Evolutionary conservation across 2,113 vertebrate genomes (phyloP).

Genomic region (Holacanthus passer): DNA sequence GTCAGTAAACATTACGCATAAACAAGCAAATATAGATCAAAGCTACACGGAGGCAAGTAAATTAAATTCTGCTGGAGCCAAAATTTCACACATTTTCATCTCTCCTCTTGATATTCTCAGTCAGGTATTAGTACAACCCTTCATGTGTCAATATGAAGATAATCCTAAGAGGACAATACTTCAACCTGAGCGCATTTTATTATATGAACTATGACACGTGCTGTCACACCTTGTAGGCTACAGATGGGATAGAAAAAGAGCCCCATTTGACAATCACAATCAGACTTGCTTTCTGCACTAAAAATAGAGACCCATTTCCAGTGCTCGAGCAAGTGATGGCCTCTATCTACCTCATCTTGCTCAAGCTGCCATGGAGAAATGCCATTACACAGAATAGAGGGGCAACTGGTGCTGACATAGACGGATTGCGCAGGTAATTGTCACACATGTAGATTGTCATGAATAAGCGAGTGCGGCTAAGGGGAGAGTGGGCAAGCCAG

Average conservation of each 20-base stretch:
- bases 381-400: conserved; percentile 70
- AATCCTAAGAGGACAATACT: conserved; percentile 48
- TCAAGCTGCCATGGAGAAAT: conserved; percentile 70
- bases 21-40: conserved; percentile 47
- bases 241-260: conserved; percentile 49
- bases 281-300: conserved; percentile 58
- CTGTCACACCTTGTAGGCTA: conserved; percentile 52
- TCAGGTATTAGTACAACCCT: conserved; percentile 34
- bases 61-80: conserved; percentile 46
- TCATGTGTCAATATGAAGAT: conserved; percentile 42
- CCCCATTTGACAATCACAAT: conserved; percentile 63
- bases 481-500: conserved; percentile 67
- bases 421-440: conserved; percentile 81
- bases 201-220: conserved; percentile 47
- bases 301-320: conserved; percentile 73
- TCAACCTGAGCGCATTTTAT: conserved; percentile 36
- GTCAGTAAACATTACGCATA: conserved; percentile 26
- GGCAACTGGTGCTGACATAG: conserved; percentile 71
- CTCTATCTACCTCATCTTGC: conserved; percentile 71
- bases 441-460: conserved; percentile 84
- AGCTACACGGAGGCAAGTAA: conserved; percentile 24
- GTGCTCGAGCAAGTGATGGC: conserved; percentile 63
- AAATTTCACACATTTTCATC: conserved; percentile 32
- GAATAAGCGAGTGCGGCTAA: conserved; percentile 77
- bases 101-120: conserved; percentile 16